phyloP scores from a whole-genome alignment of 92 coral and sea anemone species.

The Parazoanthus darwini region DNA sequence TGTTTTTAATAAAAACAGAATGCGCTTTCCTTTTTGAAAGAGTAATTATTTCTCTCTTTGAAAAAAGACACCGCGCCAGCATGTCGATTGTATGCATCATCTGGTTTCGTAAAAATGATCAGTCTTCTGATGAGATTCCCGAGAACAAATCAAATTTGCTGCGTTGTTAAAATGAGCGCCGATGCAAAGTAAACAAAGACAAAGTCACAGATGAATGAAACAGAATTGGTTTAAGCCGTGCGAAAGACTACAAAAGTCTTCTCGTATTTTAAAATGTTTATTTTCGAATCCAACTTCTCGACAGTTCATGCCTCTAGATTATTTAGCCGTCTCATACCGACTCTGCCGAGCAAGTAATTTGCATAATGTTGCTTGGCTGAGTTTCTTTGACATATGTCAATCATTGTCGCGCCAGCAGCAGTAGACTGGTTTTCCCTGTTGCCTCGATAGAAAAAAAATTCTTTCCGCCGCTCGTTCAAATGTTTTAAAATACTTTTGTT shows the following conservation, averaged over 20 bases:
- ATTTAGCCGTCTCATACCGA: background rate
- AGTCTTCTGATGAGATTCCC: too few species aligned
- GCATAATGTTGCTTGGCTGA: constrained; percentile 18
- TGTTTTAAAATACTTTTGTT: background rate
- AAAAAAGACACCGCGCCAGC: too few species aligned
- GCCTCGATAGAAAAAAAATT: constrained; percentile 1
- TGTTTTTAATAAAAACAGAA: too few species aligned
- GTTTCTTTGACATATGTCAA: constrained; percentile 2
- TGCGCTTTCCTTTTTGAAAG: too few species aligned
- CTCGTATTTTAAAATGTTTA: background rate
- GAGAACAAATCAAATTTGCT: too few species aligned
- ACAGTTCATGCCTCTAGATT: background rate
- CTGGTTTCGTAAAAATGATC: too few species aligned
- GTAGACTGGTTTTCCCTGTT: too few species aligned
- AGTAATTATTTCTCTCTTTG: too few species aligned
- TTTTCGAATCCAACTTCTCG: constrained; percentile 1
- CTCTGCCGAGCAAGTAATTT: constrained; percentile 1
- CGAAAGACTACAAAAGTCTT: constrained; percentile 2
- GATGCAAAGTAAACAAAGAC: too few species aligned
- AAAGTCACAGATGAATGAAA: too few species aligned
- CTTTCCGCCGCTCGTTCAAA: background rate
- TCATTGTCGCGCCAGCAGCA: background rate
- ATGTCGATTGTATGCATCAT: too few species aligned
- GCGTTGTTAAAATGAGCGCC: background rate
- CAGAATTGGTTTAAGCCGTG: background rate